A percentile compares a stretch with the other conserved stretches of the same genome.
Evolutionary conservation across 2,888 invertebrate genomes (phyloP).

Genomic region (Mesorhabditis spiculigera): DNA sequence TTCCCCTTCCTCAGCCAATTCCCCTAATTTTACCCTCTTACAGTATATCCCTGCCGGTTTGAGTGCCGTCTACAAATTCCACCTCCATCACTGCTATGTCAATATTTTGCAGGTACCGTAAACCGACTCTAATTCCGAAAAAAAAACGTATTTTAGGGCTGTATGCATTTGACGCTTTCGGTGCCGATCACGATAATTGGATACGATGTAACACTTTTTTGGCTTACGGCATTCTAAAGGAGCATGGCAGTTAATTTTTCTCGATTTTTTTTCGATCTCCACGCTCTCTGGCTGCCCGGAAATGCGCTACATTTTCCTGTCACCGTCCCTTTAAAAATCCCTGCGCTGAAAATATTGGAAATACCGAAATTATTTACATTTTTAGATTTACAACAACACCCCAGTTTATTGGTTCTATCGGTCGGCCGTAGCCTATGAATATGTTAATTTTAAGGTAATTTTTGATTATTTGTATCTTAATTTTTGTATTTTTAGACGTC

Average conservation of each 20-base stretch:
- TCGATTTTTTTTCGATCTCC: too few species aligned
- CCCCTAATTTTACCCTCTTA: neutral
- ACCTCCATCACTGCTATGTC: neutral
- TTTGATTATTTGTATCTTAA: too few species aligned
- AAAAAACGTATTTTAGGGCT: neutral
- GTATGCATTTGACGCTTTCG: neutral
- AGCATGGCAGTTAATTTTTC: too few species aligned
- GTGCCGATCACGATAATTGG: neutral
- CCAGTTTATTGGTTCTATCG: neutral
- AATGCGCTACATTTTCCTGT: too few species aligned
- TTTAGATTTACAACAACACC: neutral
- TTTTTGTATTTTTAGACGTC: neutral
- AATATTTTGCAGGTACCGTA: neutral
- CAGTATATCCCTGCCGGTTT: neutral
- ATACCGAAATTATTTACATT: too few species aligned
- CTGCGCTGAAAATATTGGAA: too few species aligned
- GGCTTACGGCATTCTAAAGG: too few species aligned
- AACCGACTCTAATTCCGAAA: neutral
- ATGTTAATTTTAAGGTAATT: neutral
- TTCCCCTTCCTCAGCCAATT: neutral
- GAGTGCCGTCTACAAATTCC: slow-evolving; percentile 2
- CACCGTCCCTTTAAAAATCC: too few species aligned
- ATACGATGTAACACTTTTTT: neutral
- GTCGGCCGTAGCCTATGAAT: neutral
- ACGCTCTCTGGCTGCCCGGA: too few species aligned